phyloP scores from a whole-genome alignment of 2,113 vertebrate species.

The Capra hircus region DNA sequence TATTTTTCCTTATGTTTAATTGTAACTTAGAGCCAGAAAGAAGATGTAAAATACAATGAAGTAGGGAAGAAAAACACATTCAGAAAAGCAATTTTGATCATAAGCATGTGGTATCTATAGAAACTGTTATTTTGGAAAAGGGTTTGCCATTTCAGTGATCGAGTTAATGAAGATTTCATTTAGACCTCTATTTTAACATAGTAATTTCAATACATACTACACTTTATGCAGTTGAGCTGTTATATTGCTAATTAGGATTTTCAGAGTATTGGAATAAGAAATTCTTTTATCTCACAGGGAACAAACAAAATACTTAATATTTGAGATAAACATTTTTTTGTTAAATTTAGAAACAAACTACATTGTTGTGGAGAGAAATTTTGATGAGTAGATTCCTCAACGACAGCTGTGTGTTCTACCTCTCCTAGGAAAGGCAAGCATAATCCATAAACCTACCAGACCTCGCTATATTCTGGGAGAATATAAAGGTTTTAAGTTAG shows the following conservation, averaged over 20 bases:
- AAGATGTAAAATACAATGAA: conserved; percentile 36
- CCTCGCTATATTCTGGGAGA: background rate
- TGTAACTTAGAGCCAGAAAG: conserved; percentile 29
- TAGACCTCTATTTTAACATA: conserved; percentile 38
- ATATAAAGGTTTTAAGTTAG: background rate
- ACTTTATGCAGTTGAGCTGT: conserved; percentile 14
- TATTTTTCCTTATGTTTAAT: conserved; percentile 49
- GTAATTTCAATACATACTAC: conserved; percentile 13
- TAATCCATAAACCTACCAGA: background rate
- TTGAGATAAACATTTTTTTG: background rate
- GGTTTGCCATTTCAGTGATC: conserved; percentile 36
- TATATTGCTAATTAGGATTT: conserved; percentile 30
- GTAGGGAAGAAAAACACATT: background rate
- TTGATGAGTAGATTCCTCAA: background rate
- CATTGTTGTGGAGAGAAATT: background rate
- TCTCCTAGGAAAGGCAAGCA: background rate
- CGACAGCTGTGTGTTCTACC: background rate
- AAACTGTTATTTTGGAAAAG: conserved; percentile 13
- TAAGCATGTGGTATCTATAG: conserved; percentile 27
- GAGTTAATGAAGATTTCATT: conserved; percentile 49
- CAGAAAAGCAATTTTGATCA: conserved; percentile 37
- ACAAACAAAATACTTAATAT: conserved; percentile 25
- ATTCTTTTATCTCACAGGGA: background rate
- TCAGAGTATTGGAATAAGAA: background rate
- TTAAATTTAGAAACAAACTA: background rate